These are phyloP conservation scores for Mechanitis mazaeus DNA, from an alignment of 2,888 invertebrate genomes.

Conservation along the genomic window DNA sequence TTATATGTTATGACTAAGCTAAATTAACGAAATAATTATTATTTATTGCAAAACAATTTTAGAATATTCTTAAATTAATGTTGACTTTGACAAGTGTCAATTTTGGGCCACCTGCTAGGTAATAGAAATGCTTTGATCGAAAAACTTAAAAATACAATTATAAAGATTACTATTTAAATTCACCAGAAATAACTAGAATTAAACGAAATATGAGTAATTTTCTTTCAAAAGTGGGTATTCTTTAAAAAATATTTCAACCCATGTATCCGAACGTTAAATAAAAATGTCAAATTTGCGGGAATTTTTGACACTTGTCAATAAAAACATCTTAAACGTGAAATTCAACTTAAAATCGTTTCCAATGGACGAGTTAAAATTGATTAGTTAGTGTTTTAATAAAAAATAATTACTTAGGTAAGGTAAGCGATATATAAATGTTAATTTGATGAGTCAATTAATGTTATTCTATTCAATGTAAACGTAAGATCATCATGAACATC, in stretches of 20 bases:
- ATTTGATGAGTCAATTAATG: slow-evolving; percentile 24
- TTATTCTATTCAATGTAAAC: slow-evolving; percentile 30
- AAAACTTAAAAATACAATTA: too few relatives aligned
- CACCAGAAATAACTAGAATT: too few relatives aligned
- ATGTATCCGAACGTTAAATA: slow-evolving; percentile 11
- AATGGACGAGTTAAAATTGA: slow-evolving; percentile 55
- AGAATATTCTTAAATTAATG: too few relatives aligned
- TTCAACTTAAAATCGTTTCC: slow-evolving; percentile 42
- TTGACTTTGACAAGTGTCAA: too few relatives aligned
- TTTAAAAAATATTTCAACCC: not conserved
- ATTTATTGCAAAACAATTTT: too few relatives aligned
- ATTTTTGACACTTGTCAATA: slow-evolving; percentile 72
- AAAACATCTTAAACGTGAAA: slow-evolving; percentile 58
- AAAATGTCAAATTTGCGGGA: slow-evolving; percentile 65
- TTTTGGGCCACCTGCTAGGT: too few relatives aligned
- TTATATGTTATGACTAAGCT: not conserved
- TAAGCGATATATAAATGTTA: slow-evolving; percentile 32
- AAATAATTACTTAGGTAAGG: slow-evolving; percentile 32
- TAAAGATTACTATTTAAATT: too few relatives aligned
- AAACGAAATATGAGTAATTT: too few relatives aligned
- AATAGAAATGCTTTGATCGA: too few relatives aligned
- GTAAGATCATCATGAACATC: slow-evolving; percentile 35
- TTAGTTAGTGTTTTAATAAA: slow-evolving; percentile 31
- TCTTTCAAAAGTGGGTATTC: not conserved
- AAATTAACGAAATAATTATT: too few relatives aligned